These are phyloP conservation scores for Apoda limacodes DNA, from an alignment of 2,888 invertebrate species.

Conservation along the genomic window DNA sequence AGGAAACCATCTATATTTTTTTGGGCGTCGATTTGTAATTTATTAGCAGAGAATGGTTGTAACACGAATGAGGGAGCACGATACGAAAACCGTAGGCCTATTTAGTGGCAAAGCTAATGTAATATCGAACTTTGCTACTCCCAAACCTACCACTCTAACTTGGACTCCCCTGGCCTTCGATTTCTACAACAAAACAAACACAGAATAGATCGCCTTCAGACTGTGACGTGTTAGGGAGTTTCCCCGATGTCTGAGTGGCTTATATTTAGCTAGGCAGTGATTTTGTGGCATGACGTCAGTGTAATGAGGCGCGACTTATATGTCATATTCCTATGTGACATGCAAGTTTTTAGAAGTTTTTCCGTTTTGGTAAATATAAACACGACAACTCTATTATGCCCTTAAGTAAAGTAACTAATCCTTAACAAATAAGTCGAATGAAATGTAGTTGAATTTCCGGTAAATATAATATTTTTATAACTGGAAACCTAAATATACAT, in stretches of 20 bases:
- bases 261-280: no score
- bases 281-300: conserved; percentile 46
- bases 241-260: no score
- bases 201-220: conserved; percentile 29
- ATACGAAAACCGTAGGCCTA: conserved; percentile 60
- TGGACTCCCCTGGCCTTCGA: conserved; percentile 39
- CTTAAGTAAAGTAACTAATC: no score
- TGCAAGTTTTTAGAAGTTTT: conserved; percentile 36
- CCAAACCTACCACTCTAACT: conserved; percentile 31
- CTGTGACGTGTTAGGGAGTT: conserved; percentile 40
- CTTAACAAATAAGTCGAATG: no score
- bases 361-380: conserved; percentile 36
- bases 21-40: conserved; percentile 67
- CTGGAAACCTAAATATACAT: no score
- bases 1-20: conserved; percentile 59
- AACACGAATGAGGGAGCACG: conserved; percentile 56
- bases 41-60: conserved; percentile 66
- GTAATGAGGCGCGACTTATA: conserved; percentile 50
- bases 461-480: no score
- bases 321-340: conserved; percentile 40
- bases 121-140: no score
- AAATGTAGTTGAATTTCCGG: no score
- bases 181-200: conserved; percentile 25
- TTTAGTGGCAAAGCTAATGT: conserved; percentile 59
- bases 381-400: conserved; percentile 27